A percentile compares a stretch with the other conserved stretches of the same genome.
Evolutionary conservation across 2,113 vertebrate genomes (phyloP).

Genomic region (Mus pahari): DNA sequence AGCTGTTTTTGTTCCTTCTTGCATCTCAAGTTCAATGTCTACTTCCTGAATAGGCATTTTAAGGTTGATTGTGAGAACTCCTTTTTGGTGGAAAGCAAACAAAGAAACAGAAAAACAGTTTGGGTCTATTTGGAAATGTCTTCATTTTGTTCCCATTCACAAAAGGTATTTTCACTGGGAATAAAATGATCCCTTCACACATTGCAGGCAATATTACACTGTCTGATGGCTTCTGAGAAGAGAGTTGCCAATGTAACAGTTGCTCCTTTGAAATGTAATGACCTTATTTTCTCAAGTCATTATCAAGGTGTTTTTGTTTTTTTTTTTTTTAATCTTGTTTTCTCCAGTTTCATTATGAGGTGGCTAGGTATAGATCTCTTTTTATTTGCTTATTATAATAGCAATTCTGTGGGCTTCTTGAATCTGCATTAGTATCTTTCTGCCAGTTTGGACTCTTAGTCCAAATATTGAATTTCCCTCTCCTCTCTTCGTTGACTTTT

Average conservation of each 20-base stretch:
- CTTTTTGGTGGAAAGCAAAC: neutral
- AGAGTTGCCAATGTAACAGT: neutral
- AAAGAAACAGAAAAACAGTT: neutral
- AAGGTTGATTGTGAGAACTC: conserved; percentile 36
- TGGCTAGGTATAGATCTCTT: conserved; percentile 28
- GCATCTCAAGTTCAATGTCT: conserved; percentile 3
- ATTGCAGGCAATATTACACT: neutral
- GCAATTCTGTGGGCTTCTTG: conserved; percentile 42
- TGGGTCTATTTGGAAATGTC: neutral
- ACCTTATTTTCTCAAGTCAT: neutral
- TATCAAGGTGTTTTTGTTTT: neutral
- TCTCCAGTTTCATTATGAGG: neutral
- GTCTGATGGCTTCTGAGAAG: neutral
- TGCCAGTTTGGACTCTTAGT: neutral
- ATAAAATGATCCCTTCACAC: neutral
- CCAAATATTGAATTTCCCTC: conserved; percentile 8
- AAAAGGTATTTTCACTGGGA: neutral
- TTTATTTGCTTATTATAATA: conserved; percentile 12
- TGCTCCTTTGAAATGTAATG: neutral
- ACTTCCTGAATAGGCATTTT: neutral
- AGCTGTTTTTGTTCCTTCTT: neutral
- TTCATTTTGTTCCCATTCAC: neutral
- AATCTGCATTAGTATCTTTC: conserved; percentile 15
- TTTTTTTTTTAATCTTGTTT: neutral
- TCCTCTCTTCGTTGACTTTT: conserved; percentile 43